Evolutionary conservation across 2,113 vertebrate species (phyloP).

Genomic region (Zeus faber): DNA sequence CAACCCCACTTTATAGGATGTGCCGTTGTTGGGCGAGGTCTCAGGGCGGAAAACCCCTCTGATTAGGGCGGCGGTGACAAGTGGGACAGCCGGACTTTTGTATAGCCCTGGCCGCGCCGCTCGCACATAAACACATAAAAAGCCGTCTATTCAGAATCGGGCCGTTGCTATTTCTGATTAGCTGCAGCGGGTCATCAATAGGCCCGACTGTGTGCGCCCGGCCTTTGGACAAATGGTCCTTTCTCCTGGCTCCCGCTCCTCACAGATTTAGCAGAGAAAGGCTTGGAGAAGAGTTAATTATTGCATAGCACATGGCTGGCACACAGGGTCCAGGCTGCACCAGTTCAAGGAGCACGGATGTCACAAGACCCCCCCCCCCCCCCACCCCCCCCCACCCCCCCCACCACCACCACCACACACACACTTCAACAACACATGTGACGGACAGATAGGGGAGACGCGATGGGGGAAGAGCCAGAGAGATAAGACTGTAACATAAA

Average conservation of each 20-base stretch:
- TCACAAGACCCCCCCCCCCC: conserved; percentile 50
- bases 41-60: too few relatives aligned
- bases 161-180: conserved; percentile 52
- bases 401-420: not conserved
- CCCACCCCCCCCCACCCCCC: not conserved
- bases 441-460: conserved; percentile 11
- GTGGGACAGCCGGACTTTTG: conserved; percentile 22
- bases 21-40: too few relatives aligned
- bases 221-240: conserved; percentile 57
- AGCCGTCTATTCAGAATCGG: conserved; percentile 36
- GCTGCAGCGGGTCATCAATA: conserved; percentile 64
- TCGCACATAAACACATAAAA: conserved; percentile 32
- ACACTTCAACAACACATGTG: conserved; percentile 35
- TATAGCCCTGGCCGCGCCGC: conserved; percentile 32
- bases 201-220: conserved; percentile 57
- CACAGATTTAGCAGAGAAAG: conserved; percentile 44
- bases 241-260: conserved; percentile 46
- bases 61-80: too few relatives aligned
- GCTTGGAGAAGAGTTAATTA: conserved; percentile 62
- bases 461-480: not conserved
- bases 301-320: conserved; percentile 56
- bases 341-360: conserved; percentile 28
- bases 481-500: not conserved
- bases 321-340: conserved; percentile 26
- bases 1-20: too few relatives aligned